These are phyloP conservation scores for Struthio camelus DNA, from an alignment of 2,113 vertebrate genomes.

Conservation along the genomic window DNA sequence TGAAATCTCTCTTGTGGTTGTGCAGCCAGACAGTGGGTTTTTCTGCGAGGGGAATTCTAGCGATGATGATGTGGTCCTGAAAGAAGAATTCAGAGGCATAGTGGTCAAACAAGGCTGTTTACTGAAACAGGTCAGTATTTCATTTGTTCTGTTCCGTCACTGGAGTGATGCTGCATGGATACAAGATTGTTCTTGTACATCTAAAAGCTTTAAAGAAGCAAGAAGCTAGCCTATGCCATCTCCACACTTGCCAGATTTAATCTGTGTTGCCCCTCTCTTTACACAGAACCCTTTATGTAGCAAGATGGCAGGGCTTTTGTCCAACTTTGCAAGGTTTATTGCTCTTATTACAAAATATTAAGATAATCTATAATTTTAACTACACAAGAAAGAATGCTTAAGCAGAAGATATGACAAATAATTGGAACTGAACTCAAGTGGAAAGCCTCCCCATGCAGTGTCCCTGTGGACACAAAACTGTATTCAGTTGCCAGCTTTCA, in stretches of 20 bases:
- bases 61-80: slow-evolving; percentile 90
- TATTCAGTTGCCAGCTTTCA: background rate
- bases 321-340: background rate
- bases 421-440: background rate
- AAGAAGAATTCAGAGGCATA: slow-evolving; percentile 94
- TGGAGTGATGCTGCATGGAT: background rate
- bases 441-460: background rate
- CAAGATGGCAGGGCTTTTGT: background rate
- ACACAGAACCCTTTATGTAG: background rate
- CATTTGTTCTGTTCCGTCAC: background rate
- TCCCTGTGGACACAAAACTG: background rate
- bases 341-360: background rate
- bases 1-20: background rate
- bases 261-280: background rate
- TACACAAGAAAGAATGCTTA: background rate
- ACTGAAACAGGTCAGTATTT: slow-evolving; percentile 89
- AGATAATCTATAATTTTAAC: background rate
- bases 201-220: background rate
- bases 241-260: background rate
- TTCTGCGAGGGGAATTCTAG: slow-evolving; percentile 97
- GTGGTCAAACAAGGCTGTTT: slow-evolving; percentile 95
- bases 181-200: background rate
- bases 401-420: background rate
- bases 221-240: background rate
- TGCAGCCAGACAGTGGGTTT: slow-evolving; percentile 89